phyloP scores from a whole-genome alignment of 2,113 vertebrate genomes.

The Sinocyclocheilus maitianheensis region DNA sequence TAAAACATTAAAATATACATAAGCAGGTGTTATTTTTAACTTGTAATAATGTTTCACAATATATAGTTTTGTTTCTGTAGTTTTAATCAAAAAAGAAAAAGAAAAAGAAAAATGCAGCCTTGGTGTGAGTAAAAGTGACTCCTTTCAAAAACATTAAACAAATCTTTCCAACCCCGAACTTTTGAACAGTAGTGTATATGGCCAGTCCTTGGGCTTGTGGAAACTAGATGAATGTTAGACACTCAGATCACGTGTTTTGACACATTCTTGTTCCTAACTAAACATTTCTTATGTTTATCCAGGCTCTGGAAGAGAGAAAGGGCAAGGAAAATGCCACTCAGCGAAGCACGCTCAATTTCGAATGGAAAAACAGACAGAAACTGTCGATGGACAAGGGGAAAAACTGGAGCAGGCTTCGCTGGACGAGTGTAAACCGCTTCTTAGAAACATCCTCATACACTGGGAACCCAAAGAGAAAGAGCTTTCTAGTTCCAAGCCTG shows the following conservation, averaged over 20 bases:
- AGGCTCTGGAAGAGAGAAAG: slow-evolving; percentile 80
- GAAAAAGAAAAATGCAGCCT: too few species aligned
- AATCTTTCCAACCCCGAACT: too few species aligned
- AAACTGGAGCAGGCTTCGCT: slow-evolving; percentile 57
- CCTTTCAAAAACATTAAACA: too few species aligned
- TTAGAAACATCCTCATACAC: slow-evolving; percentile 78
- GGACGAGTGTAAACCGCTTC: slow-evolving; percentile 70
- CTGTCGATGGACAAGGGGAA: slow-evolving; percentile 42
- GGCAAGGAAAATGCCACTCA: slow-evolving; percentile 55
- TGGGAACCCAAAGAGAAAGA: slow-evolving; percentile 72
- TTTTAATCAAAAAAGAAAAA: too few species aligned
- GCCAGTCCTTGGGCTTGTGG: slow-evolving; percentile 2
- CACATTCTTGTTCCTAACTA: background rate
- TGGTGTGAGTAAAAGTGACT: too few species aligned
- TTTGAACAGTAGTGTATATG: background rate
- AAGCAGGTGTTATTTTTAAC: too few species aligned
- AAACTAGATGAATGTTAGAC: background rate
- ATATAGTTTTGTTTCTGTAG: too few species aligned
- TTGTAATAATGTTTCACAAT: too few species aligned
- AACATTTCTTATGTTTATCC: slow-evolving; percentile 37
- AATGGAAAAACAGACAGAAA: slow-evolving; percentile 59
- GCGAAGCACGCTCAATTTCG: slow-evolving; percentile 39
- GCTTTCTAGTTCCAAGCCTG: background rate
- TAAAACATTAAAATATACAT: background rate
- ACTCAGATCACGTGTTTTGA: slow-evolving; percentile 22